Percentiles rank a stretch among this genome's conserved stretches.
phyloP scores from a whole-genome alignment of 1,140 invertebrate genomes.

The Bombus vancouverensis region DNA sequence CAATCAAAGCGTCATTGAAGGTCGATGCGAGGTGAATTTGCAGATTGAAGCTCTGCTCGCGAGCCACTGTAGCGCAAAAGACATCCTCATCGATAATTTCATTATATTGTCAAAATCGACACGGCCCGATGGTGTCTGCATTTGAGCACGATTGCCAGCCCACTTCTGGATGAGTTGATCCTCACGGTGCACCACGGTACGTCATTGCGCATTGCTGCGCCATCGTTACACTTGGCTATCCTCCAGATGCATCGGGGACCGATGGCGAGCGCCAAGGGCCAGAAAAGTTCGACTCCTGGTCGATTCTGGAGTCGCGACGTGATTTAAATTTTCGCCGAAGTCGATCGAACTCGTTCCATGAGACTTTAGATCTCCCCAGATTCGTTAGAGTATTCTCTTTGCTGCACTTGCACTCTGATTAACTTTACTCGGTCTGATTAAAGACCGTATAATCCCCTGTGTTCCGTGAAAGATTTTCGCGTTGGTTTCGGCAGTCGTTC shows the following conservation, averaged over 20 bases:
- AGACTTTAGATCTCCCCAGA: not conserved
- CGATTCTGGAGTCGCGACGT: conserved; percentile 10
- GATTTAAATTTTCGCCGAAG: conserved; percentile 29
- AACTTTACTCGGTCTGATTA: not conserved
- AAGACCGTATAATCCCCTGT: not conserved
- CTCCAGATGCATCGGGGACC: conserved; percentile 47
- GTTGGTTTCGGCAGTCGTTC: not conserved
- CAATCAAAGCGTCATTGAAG: not conserved
- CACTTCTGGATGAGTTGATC: not conserved
- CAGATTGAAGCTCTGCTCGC: too few relatives aligned
- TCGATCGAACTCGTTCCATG: not conserved
- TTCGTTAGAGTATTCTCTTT: not conserved
- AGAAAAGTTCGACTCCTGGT: conserved; percentile 25
- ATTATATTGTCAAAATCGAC: not conserved
- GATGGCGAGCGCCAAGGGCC: conserved; percentile 12
- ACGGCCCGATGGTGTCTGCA: not conserved
- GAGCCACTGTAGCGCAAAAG: too few relatives aligned
- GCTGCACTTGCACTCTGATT: not conserved
- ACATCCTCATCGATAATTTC: not conserved
- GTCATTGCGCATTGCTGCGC: conserved; percentile 47
- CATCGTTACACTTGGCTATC: conserved; percentile 36
- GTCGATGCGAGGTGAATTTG: not conserved
- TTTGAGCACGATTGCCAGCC: not conserved
- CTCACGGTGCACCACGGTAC: conserved; percentile 28
- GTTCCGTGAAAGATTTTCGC: not conserved